Evolutionary conservation across 2,888 invertebrate genomes (phyloP), one percentile per base, ranked within the genome.

Genomic region (Pammene fasciana): DNA sequence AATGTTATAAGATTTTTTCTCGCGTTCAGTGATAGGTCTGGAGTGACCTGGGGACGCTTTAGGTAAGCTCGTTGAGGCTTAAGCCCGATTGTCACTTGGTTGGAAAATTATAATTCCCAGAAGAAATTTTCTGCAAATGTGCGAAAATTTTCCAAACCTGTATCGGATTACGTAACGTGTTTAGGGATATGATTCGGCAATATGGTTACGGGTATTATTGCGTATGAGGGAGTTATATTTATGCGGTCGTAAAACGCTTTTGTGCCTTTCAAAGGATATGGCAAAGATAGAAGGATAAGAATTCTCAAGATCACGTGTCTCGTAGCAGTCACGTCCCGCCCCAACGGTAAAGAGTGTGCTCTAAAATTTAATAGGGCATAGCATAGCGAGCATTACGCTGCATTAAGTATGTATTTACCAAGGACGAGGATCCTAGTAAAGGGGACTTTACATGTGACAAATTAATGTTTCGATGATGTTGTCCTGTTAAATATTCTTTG

Each of bases 331-430:
- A 70, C 68, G 68, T 54, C 34, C 52, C 65, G 52, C 52, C n/a
- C 38, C 26, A 45, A 61, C 62, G 56, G 55, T 50, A 68, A 62
- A 56, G 62, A 67, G 55, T 55, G 67, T 46, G 41, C 65, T 54
- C 59, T 70, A 70, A 70, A 70, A 70, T 70, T 59, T 65, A 59
- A 68, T 65, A 65, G 57, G 57, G 38, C 68, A 70, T 60, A 70
- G 65, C 70, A 48, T 26, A 65, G 43, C 45, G 64, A 65, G 68
- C 65, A 55, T 66, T 67, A 59, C 54, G 48, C 50, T 54, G 72
- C 64, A 62, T 50, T 72, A 67, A 66, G 73, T 77, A 79, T 77
- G 0, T 76, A 79, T 78, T 79, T 79, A 78, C 75, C 74, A 81
- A 82, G 26, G 5, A 80, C 77, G 81, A 76, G 77, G 75, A 74